Base-by-base conservation (phyloP, 2,113 vertebrate genomes). In the Semnornis frantzii region DNA sequence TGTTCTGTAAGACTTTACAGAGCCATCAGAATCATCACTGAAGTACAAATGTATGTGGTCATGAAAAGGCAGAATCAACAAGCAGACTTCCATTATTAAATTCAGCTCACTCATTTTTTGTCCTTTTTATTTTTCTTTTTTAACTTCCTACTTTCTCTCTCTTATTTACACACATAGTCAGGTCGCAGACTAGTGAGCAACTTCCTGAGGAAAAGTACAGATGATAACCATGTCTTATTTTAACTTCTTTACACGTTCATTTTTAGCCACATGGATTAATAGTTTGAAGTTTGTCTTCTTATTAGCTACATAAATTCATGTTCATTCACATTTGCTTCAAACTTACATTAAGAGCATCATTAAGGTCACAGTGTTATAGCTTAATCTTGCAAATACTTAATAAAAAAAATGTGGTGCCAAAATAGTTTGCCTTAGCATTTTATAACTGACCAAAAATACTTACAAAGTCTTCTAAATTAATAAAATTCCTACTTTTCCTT, bases 241-340 rank as follows among this genome's bases (percentile, higher is more conserved):
- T 75, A 52, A 42, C 17, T 84, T 37, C 33, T 85, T 87, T 46
- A 37, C 46, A 24, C 48, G 12, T 72, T 81, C 25, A 48, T 89
- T 93, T 95, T 50, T 62, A 89, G 82, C 25, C 18, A 14, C 30
- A 31, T 50, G 28, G 20, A 87, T 91, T 91, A 89, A 65, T 87
- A 84, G 54, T 39, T 91, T 24, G n/a, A 85, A 39, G 79, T 85
- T 73, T 82, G 57, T 11, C 39, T 90, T 82, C 78, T 76, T 76
- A 85, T 62, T 82, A 93, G 81, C 89, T 87, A 48, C 25, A 73
- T 76, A 82, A 89, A 94, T 60, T 62, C 34, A 15, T 2, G 34
- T 69, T 93, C 59, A 30, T 82, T 87, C 81, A 91, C 59, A 79
- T 91, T 87, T 85, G 82, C 34, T 70, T 85, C 59, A 87, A 82